phyloP scores from a whole-genome alignment of 2,888 invertebrate genomes.

The Brachynemurus nebulosus region DNA sequence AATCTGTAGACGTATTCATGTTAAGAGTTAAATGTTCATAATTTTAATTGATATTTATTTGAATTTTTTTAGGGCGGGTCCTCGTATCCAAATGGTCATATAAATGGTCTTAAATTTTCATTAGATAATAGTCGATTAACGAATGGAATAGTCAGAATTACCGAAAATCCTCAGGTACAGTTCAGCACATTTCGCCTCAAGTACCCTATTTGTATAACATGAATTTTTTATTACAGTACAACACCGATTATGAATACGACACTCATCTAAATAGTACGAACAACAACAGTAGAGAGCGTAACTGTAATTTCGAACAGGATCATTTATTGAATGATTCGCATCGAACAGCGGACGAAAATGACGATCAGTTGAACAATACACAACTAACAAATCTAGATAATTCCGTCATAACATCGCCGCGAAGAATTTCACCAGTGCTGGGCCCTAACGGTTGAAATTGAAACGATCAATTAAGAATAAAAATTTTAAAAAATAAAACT shows the following conservation, averaged over 20 bases:
- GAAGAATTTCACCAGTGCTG: constrained; percentile 1
- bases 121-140: constrained; percentile 35
- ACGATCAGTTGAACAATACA: not conserved
- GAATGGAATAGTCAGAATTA: constrained; percentile 47
- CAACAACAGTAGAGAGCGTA: not conserved
- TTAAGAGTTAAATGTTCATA: too few relatives aligned
- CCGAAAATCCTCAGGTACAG: constrained; percentile 54
- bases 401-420: not conserved
- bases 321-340: not conserved
- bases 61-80: constrained; percentile 27
- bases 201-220: not conserved
- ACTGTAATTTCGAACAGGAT: constrained; percentile 1
- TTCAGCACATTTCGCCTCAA: not conserved
- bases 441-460: constrained; percentile 4
- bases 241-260: not conserved
- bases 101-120: constrained; percentile 36
- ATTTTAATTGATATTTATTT: constrained; percentile 2
- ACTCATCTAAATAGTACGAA: not conserved
- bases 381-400: constrained; percentile 4
- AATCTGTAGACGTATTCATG: too few relatives aligned
- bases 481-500: too few relatives aligned
- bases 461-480: too few relatives aligned
- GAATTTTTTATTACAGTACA: too few relatives aligned
- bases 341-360: not conserved
- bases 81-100: constrained; percentile 35